These are phyloP conservation scores for Eupithecia tripunctaria DNA, from an alignment of 2,888 invertebrate species.

Conservation along the genomic window DNA sequence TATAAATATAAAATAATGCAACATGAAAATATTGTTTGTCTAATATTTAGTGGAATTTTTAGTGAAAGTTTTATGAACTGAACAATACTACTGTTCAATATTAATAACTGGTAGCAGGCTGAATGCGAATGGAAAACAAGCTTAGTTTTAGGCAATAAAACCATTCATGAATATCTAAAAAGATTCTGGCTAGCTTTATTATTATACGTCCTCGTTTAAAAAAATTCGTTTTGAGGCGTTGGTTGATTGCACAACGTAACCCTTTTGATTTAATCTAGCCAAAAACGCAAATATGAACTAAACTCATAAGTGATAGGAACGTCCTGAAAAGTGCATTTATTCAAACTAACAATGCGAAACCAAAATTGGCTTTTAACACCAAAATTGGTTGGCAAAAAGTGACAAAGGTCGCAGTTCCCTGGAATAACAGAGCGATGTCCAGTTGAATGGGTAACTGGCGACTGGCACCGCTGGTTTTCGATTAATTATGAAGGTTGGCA, in stretches of 20 bases:
- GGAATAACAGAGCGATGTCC: constrained; percentile 55
- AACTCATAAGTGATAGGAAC: background rate
- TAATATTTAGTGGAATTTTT: background rate
- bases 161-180: background rate
- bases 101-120: background rate
- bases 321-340: background rate
- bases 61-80: background rate
- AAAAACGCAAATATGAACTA: too few species aligned
- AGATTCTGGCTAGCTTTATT: too few species aligned
- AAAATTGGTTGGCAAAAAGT: constrained; percentile 47
- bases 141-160: background rate
- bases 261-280: background rate
- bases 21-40: background rate
- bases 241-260: background rate
- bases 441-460: constrained; percentile 44
- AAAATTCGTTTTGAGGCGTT: background rate
- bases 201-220: too few species aligned
- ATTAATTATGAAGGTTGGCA: constrained; percentile 60
- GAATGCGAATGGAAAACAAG: background rate
- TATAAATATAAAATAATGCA: constrained; percentile 29
- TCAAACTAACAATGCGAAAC: background rate
- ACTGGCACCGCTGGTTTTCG: constrained; percentile 52
- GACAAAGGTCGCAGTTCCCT: constrained; percentile 50
- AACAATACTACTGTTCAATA: too few species aligned
- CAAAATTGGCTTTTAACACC: background rate